Percentiles rank a stretch among this genome's conserved stretches.
phyloP scores from a whole-genome alignment of 1,140 invertebrate species.

The Eurytemora carolleeae region DNA sequence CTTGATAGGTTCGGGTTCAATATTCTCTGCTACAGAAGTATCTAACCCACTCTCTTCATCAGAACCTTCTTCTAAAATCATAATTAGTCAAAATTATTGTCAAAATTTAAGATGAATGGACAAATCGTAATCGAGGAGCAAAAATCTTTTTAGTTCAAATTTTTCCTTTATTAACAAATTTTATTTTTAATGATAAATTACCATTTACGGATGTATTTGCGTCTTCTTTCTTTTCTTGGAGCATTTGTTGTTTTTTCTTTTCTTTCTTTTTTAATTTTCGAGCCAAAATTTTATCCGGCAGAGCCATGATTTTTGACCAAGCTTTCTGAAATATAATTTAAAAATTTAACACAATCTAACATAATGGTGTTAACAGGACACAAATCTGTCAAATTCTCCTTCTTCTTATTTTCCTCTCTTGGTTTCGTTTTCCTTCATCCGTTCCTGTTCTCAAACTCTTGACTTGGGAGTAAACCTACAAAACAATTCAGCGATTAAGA shows the following conservation, averaged over 20 bases:
- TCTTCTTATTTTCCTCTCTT: too few species aligned
- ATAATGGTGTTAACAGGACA: too few species aligned
- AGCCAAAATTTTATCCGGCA: constrained; percentile 51
- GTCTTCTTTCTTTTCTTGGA: constrained; percentile 24
- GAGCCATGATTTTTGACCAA: constrained; percentile 33
- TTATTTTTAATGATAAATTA: background rate
- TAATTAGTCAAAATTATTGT: background rate
- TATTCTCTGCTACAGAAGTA: too few species aligned
- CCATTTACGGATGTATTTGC: constrained; percentile 7
- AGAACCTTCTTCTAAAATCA: too few species aligned
- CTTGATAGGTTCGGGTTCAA: too few species aligned
- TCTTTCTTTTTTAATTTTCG: constrained; percentile 53
- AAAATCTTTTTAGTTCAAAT: constrained; percentile 16
- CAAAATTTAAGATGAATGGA: constrained; percentile 17
- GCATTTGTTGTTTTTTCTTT: constrained; percentile 41
- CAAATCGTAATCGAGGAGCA: constrained; percentile 22
- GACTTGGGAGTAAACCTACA: background rate
- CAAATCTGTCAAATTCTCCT: too few species aligned
- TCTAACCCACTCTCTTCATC: too few species aligned
- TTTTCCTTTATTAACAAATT: background rate
- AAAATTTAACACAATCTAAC: too few species aligned
- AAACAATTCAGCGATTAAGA: too few species aligned
- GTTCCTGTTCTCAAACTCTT: background rate
- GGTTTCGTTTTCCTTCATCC: too few species aligned
- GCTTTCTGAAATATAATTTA: too few species aligned